These are phyloP conservation scores for Plutella xylostella DNA, from an alignment of 2,888 invertebrate genomes.

Conservation along the genomic window DNA sequence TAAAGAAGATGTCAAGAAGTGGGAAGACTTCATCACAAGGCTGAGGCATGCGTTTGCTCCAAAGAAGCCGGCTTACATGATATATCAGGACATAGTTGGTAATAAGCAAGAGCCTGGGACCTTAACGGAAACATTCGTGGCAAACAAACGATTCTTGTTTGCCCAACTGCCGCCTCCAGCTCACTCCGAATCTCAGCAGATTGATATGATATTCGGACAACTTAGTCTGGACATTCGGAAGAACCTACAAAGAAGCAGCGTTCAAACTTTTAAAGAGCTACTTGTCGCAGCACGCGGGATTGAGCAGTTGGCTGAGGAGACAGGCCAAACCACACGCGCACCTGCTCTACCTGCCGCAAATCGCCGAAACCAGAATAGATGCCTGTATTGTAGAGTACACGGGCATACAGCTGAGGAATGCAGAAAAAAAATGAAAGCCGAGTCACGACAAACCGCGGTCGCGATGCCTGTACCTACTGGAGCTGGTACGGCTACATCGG, in stretches of 20 bases:
- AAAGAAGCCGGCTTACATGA: slow-evolving; percentile 2
- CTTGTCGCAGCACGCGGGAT: too few species aligned
- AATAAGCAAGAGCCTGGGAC: background rate
- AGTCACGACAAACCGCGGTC: background rate
- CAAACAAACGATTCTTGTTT: slow-evolving; percentile 7
- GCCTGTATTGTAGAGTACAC: background rate
- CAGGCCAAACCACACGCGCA: too few species aligned
- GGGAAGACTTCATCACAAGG: slow-evolving; percentile 14
- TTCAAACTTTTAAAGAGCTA: too few species aligned
- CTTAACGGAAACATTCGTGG: slow-evolving; percentile 10
- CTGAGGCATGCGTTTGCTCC: too few species aligned
- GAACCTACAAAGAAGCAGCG: background rate
- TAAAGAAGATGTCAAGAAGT: slow-evolving; percentile 10
- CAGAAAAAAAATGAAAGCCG: background rate
- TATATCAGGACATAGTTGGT: slow-evolving; percentile 12
- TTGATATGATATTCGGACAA: slow-evolving; percentile 5
- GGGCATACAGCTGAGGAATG: background rate
- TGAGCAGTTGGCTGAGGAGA: background rate
- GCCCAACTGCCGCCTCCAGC: slow-evolving; percentile 4
- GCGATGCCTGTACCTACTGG: background rate
- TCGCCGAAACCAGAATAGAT: too few species aligned
- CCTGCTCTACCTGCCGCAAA: too few species aligned
- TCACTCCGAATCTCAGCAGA: background rate
- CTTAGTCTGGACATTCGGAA: background rate
- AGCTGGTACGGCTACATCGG: background rate